Base-by-base conservation (phyloP, 2,797 vertebrate species). In the Chromis chromis region DNA sequence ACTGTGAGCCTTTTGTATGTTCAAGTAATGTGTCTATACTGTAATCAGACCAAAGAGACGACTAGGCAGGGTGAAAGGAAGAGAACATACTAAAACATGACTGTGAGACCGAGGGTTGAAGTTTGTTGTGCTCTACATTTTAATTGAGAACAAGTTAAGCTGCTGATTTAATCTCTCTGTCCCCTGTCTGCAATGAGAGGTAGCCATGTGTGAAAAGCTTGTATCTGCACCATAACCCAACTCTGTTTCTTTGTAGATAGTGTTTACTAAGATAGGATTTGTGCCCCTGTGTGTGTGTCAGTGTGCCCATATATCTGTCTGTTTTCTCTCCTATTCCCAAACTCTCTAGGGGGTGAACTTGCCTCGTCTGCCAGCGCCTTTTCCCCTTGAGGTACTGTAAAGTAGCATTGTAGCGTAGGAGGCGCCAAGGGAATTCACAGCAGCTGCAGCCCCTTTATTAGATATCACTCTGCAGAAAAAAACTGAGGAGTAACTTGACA, bases 141-240 rank as follows among this genome's bases (percentile, higher is more conserved):
- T 87, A 91, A 90, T 86, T 89, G 79, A 85, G 77, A 84, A 86
- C 65, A 81, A 83, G 64, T 83, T 73, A 74, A 82, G 78, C 67
- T 74, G 66, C 59, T 78, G 84, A 89, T 91, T 89, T 84, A 82
- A 92, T 90, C 76, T 86, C 49, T 55, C 28, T 63, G 75, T 71
- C 67, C 70, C 68, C 64, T 55, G 74, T 79, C 66, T 79, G 68
- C 69, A 77, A 71, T 78, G 36, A 70, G 63, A 84, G 40, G 64
- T 74, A 82, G 79, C 62, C 57, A 78, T 71, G 75, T 86, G 76
- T 81, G 86, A 82, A 89, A 82, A 59, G 9, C 27, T 58, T 27
- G 49, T 62, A 75, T 78, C 79, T 82, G 59, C 21, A 86, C 70
- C 48, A 71, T 82, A 79, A 70, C 72, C 3, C 28, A 69, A 59